These are phyloP conservation scores for Ornithoptera priamus DNA, from an alignment of 2,888 invertebrate species.

Conservation along the genomic window DNA sequence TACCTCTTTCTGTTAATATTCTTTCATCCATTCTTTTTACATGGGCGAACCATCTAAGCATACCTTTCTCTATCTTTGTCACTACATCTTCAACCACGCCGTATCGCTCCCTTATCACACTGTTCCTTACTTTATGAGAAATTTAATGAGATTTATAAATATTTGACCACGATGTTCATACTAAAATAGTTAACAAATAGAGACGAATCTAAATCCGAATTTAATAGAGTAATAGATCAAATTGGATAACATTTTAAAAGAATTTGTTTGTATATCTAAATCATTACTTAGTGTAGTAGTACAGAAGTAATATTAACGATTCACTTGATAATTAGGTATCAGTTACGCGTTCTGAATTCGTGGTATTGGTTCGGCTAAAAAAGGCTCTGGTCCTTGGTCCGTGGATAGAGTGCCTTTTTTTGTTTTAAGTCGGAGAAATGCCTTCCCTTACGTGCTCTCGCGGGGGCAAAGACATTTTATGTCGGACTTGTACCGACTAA, in stretches of 20 bases:
- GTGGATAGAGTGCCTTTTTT: constrained; percentile 10
- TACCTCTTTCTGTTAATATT: too few species aligned
- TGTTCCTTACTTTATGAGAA: too few species aligned
- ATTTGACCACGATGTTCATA: not conserved
- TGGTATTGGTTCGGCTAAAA: constrained; percentile 18
- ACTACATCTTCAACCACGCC: too few species aligned
- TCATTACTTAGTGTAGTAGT: not conserved
- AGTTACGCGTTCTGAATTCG: constrained; percentile 24
- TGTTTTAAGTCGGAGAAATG: too few species aligned
- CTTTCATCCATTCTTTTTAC: too few species aligned
- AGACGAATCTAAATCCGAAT: not conserved
- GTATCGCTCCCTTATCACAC: too few species aligned
- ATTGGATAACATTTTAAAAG: not conserved
- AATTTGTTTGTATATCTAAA: not conserved
- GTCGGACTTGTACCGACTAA: too few species aligned
- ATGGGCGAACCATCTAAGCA: too few species aligned
- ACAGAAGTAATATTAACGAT: constrained; percentile 19
- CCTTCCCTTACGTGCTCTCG: too few species aligned
- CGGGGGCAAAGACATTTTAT: too few species aligned
- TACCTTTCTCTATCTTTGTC: too few species aligned
- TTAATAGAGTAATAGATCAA: not conserved
- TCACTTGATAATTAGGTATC: constrained; percentile 17
- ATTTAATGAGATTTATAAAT: not conserved
- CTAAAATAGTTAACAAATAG: not conserved
- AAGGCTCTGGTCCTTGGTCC: constrained; percentile 1